Conservation (phyloP, 2,797 vertebrate species). For the Urophycis tenuis region DNA sequence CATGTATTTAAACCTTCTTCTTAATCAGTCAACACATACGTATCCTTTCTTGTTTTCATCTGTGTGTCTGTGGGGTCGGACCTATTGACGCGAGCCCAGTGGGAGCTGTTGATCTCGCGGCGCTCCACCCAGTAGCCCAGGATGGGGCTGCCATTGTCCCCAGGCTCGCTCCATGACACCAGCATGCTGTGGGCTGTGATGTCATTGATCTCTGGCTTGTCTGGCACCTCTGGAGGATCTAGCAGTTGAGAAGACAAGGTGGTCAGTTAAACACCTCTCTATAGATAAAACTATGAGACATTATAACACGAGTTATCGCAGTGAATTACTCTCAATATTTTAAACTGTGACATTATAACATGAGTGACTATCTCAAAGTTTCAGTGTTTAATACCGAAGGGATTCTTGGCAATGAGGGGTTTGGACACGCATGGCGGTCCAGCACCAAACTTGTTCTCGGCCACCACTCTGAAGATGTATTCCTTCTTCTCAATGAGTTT, state of each 20-base stretch:
- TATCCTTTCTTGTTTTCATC: neutral
- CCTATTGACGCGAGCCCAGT: conserved; percentile 91
- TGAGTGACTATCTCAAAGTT: neutral
- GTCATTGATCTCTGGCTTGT: conserved; percentile 86
- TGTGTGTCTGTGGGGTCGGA: conserved; percentile 18
- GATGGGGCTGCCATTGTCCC: conserved; percentile 94
- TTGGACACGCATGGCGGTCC: conserved; percentile 86
- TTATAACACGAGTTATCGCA: neutral
- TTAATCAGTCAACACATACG: neutral
- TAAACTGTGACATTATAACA: neutral
- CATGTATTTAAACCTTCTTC: neutral
- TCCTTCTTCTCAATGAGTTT: conserved; percentile 96
- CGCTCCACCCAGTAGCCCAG: conserved; percentile 97
- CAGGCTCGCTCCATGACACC: conserved; percentile 89
- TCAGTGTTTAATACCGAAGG: conserved; percentile 74
- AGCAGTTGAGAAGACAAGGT: conserved; percentile 6
- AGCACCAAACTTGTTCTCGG: conserved; percentile 88
- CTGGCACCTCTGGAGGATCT: conserved; percentile 94
- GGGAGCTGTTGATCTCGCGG: conserved; percentile 94
- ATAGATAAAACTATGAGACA: neutral
- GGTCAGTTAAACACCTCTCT: neutral
- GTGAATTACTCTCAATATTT: neutral
- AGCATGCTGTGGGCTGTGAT: conserved; percentile 83
- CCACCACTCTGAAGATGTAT: conserved; percentile 90
- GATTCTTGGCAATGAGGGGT: conserved; percentile 87